Conservation (phyloP, 2,113 vertebrate genomes). For the Murina feae region DNA sequence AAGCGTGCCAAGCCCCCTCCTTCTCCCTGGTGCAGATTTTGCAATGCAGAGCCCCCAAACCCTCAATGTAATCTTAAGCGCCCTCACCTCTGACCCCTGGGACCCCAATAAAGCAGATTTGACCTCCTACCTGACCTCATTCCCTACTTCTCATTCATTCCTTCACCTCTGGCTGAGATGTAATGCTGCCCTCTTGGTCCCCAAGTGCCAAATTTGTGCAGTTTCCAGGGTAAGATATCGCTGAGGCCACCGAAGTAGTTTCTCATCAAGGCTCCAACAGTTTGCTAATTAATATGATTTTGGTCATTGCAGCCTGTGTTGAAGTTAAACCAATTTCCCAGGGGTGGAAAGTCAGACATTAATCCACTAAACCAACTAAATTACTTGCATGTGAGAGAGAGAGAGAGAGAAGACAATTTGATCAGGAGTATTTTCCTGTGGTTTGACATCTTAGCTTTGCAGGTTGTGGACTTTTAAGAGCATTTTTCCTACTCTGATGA, state of each 20-base stretch:
- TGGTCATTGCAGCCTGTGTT: constrained; percentile 51
- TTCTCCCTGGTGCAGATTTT: not conserved
- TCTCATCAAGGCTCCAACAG: constrained; percentile 7
- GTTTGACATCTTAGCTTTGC: constrained; percentile 44
- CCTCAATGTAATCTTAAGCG: accelerated
- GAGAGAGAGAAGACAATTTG: constrained; percentile 56
- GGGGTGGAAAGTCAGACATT: constrained; percentile 44
- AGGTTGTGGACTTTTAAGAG: not conserved
- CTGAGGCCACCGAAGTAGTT: constrained; percentile 33
- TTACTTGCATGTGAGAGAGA: constrained; percentile 54
- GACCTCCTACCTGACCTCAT: not conserved
- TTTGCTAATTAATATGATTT: constrained; percentile 70
- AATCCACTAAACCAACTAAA: constrained; percentile 61
- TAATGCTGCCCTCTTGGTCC: not conserved
- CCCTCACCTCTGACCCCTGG: not conserved
- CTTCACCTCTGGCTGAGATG: not conserved
- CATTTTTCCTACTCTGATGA: not conserved
- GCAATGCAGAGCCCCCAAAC: accelerated
- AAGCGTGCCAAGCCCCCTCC: accelerated
- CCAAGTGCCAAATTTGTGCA: not conserved
- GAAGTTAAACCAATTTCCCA: constrained; percentile 62
- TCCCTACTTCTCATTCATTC: not conserved
- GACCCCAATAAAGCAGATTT: not conserved
- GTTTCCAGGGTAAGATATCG: constrained; percentile 34
- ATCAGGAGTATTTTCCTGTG: constrained; percentile 35